These are phyloP conservation scores for Salvelinus alpinus DNA, from an alignment of 2,113 vertebrate genomes.

Conservation along the genomic window DNA sequence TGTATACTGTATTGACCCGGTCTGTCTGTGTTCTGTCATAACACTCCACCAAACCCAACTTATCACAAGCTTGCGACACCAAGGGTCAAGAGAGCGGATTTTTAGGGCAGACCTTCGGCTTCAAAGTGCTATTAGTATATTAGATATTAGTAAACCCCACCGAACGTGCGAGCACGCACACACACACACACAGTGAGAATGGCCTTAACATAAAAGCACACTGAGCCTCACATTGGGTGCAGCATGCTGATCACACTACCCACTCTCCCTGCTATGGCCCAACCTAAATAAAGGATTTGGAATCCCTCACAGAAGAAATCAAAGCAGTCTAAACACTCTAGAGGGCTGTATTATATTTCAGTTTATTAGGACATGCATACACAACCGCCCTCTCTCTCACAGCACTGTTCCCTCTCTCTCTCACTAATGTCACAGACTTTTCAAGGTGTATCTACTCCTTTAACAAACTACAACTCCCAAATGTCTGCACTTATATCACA, in stretches of 20 bases:
- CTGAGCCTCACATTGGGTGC: neutral
- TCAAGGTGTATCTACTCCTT: neutral
- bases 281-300: neutral
- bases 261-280: conserved; percentile 6
- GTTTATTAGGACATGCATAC: neutral
- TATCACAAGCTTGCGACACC: no score
- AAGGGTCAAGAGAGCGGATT: no score
- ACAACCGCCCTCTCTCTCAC: neutral
- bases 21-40: no score
- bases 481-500: neutral
- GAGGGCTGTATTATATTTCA: conserved; percentile 25
- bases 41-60: no score
- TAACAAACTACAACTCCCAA: neutral
- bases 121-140: no score
- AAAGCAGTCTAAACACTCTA: conserved; percentile 13
- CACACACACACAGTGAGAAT: no score
- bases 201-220: no score
- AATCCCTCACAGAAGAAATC: conserved; percentile 9
- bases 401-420: neutral
- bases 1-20: no score
- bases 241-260: conserved; percentile 19
- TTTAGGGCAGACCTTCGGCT: no score
- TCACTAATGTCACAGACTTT: no score
- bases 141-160: no score
- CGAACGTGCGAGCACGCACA: neutral